phyloP scores from a whole-genome alignment of 2,113 vertebrate genomes.

The Empidonax traillii region DNA sequence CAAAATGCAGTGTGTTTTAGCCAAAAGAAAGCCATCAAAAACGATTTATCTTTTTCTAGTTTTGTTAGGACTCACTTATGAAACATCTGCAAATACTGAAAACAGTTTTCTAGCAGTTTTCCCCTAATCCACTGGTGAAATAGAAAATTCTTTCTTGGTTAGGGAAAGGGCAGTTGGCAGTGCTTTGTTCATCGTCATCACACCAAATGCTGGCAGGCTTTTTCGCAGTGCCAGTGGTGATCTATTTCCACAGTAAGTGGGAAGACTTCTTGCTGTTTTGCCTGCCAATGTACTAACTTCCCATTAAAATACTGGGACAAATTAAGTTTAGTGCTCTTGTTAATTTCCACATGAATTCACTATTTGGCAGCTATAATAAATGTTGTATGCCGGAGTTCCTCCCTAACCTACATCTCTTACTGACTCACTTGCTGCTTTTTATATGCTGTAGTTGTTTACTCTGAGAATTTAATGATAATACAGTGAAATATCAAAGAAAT shows the following conservation, averaged over 20 bases:
- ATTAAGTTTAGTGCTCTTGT: background rate
- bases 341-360: background rate
- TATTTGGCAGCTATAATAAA: background rate
- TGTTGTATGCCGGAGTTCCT: background rate
- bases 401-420: background rate
- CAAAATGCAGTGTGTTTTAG: background rate
- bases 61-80: background rate
- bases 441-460: background rate
- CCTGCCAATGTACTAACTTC: background rate
- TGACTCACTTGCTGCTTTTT: background rate
- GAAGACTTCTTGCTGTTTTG: background rate
- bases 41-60: rapidly evolving
- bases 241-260: background rate
- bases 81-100: background rate
- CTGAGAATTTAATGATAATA: background rate
- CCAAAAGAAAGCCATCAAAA: background rate
- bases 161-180: background rate
- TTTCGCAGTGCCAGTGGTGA: background rate
- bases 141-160: background rate
- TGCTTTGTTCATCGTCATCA: rapidly evolving
- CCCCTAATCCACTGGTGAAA: background rate
- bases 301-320: background rate
- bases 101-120: background rate
- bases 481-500: background rate
- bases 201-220: background rate